A percentile compares a stretch with the other conserved stretches of the same genome.
phyloP scores from a whole-genome alignment of 2,888 invertebrate species.

The Tanytarsus gracilentus region DNA sequence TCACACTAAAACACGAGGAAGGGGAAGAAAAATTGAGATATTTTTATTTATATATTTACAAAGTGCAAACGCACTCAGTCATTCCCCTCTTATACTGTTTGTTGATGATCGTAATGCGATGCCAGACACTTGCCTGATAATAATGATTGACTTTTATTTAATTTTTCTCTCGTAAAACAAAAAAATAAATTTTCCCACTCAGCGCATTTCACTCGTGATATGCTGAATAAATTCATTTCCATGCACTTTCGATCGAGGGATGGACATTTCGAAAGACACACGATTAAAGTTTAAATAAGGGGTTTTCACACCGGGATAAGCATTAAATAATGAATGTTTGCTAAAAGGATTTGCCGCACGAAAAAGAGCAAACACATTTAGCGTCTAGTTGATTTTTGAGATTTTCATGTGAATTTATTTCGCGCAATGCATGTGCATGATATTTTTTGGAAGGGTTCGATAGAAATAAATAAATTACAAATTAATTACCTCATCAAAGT shows the following conservation, averaged over 20 bases:
- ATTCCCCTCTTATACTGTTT: background rate
- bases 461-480: constrained; percentile 8
- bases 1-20: too few species aligned
- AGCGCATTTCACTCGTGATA: too few species aligned
- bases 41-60: too few species aligned
- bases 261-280: too few species aligned
- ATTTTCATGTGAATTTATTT: too few species aligned
- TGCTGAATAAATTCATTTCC: too few species aligned
- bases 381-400: constrained; percentile 12
- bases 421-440: background rate
- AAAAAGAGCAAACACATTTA: too few species aligned
- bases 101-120: constrained; percentile 11
- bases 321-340: constrained; percentile 26
- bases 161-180: constrained; percentile 10
- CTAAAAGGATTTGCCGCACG: constrained; percentile 20
- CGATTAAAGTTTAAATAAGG: too few species aligned
- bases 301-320: background rate
- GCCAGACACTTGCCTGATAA: constrained; percentile 19
- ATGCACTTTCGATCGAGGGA: too few species aligned
- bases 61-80: background rate
- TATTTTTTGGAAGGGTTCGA: background rate
- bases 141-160: constrained; percentile 29
- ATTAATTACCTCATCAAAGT: constrained; percentile 28
- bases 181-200: background rate
- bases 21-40: too few species aligned